These are phyloP conservation scores for Sciurus vulgaris DNA, from an alignment of 2,797 vertebrate genomes.

Conservation along the genomic window DNA sequence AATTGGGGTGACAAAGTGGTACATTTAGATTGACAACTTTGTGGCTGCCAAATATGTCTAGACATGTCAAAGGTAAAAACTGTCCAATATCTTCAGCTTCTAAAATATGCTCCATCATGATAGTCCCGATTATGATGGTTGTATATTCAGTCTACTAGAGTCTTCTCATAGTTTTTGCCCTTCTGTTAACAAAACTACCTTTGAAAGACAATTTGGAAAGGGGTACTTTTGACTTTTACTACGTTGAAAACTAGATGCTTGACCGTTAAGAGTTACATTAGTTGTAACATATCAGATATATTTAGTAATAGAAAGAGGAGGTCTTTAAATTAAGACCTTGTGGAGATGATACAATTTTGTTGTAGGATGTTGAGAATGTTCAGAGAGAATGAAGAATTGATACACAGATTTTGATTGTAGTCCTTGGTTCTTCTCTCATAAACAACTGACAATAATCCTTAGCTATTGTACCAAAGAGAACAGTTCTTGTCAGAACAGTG, in stretches of 20 bases:
- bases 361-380: neutral
- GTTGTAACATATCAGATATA: neutral
- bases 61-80: neutral
- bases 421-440: neutral
- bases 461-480: neutral
- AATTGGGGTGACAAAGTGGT: neutral
- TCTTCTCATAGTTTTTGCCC: neutral
- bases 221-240: neutral
- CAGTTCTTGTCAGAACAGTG: neutral
- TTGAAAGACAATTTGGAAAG: neutral
- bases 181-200: neutral
- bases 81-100: neutral
- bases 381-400: neutral
- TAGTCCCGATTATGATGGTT: neutral
- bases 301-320: neutral
- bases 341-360: neutral
- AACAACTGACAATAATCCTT: neutral
- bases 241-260: neutral
- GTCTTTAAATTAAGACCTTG: conserved; percentile 4
- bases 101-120: neutral
- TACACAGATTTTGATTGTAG: neutral
- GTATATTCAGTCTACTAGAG: neutral
- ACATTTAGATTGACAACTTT: neutral
- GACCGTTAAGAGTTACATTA: neutral
- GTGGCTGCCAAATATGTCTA: neutral